phyloP scores from a whole-genome alignment of 1,140 invertebrate genomes.

The Leptonema lineaticorne region DNA sequence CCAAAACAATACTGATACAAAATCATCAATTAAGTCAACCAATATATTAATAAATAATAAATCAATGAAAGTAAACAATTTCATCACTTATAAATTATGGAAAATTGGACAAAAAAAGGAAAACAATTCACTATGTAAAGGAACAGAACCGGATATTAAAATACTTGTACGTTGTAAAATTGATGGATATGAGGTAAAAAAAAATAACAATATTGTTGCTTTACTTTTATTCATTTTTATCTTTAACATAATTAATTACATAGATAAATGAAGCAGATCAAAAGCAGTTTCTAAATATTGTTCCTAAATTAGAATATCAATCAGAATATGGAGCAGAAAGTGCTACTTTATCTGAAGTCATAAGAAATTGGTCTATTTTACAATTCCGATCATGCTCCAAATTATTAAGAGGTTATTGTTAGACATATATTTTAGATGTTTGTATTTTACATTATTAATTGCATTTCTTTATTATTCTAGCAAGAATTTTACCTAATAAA shows the following conservation, averaged over 20 bases:
- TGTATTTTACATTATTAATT: not conserved
- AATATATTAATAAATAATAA: no score
- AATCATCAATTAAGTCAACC: no score
- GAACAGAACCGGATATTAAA: constrained; percentile 46
- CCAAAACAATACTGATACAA: no score
- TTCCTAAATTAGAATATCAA: constrained; percentile 56
- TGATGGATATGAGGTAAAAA: constrained; percentile 50
- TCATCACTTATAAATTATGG: constrained; percentile 51
- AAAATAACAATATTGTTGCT: no score
- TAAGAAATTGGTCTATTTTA: constrained; percentile 51
- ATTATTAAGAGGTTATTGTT: constrained; percentile 50
- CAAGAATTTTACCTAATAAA: constrained; percentile 44
- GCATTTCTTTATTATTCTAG: constrained; percentile 43
- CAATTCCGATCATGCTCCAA: constrained; percentile 50
- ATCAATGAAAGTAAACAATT: no score
- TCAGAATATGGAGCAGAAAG: constrained; percentile 51
- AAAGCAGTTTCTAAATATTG: constrained; percentile 44
- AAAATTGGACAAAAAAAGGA: constrained; percentile 45
- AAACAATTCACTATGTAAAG: constrained; percentile 46
- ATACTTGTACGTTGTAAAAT: constrained; percentile 52
- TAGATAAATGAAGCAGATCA: constrained; percentile 37
- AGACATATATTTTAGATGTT: not conserved
- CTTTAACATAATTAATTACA: no score
- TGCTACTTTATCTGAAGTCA: constrained; percentile 49
- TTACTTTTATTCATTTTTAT: no score